phyloP scores from a whole-genome alignment of 1,140 invertebrate genomes.

The Pachyrhynchus sulphureomaculatus region DNA sequence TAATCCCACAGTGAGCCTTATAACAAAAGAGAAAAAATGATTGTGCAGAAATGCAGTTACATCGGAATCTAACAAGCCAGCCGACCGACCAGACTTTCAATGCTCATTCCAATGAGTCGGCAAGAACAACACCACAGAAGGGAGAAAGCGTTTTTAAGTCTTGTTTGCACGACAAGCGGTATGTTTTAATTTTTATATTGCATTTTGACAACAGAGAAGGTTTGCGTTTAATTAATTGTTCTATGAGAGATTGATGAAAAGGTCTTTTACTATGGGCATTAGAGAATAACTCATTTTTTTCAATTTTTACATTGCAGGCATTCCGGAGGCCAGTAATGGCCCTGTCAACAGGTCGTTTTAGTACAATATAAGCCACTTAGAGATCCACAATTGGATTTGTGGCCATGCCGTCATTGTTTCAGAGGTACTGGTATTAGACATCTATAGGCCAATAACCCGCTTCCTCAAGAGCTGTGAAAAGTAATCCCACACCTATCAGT shows the following conservation, averaged over 20 bases:
- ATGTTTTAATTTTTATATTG: slow-evolving; percentile 18
- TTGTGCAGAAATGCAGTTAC: slow-evolving; percentile 31
- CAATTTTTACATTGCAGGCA: too few relatives aligned
- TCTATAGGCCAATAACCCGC: too few relatives aligned
- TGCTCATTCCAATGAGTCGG: background rate
- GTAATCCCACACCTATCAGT: too few relatives aligned
- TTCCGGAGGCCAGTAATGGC: too few relatives aligned
- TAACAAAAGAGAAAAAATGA: slow-evolving; percentile 19
- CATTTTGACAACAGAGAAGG: slow-evolving; percentile 8
- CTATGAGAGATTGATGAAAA: slow-evolving; percentile 6
- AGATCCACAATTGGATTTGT: too few relatives aligned
- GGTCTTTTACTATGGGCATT: background rate
- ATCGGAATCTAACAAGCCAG: slow-evolving; percentile 29
- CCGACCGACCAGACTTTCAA: slow-evolving; percentile 1
- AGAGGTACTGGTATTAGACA: too few relatives aligned
- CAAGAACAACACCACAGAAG: slow-evolving; percentile 3
- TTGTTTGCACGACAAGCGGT: background rate
- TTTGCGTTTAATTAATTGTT: slow-evolving; percentile 21
- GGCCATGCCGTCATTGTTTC: too few relatives aligned
- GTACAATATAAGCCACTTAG: too few relatives aligned
- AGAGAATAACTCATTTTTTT: too few relatives aligned
- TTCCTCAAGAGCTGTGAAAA: too few relatives aligned
- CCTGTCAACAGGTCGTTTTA: too few relatives aligned
- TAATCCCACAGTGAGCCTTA: background rate
- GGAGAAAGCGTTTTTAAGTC: background rate